Evolutionary conservation across 1,140 invertebrate species (phyloP).

Genomic region (Meloidogyne floridensis): DNA sequence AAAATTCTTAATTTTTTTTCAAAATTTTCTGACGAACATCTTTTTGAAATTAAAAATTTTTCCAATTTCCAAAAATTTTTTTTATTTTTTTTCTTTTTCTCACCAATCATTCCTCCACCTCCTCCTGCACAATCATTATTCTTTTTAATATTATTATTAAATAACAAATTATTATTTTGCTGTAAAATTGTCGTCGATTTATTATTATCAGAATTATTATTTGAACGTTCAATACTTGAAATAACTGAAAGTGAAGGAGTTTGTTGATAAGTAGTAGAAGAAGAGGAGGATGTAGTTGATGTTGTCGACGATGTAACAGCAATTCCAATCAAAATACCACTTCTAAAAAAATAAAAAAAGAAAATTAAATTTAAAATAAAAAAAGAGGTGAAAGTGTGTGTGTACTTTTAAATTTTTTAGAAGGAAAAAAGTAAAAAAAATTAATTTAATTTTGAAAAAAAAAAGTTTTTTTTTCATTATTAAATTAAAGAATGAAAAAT

Average conservation of each 20-base stretch:
- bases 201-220: too few species aligned
- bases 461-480: too few species aligned
- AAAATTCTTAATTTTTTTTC: too few species aligned
- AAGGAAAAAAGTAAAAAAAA: too few species aligned
- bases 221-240: neutral
- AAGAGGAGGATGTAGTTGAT: neutral
- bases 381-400: neutral
- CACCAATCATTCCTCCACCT: neutral
- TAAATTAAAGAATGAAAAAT: too few species aligned
- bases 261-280: slow-evolving; percentile 1
- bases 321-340: slow-evolving; percentile 9
- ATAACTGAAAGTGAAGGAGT: neutral
- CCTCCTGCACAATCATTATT: neutral
- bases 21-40: too few species aligned
- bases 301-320: neutral
- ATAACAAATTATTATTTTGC: neutral
- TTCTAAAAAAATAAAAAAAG: neutral
- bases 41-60: too few species aligned
- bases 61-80: neutral
- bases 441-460: too few species aligned
- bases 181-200: too few species aligned
- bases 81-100: neutral
- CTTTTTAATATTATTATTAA: neutral
- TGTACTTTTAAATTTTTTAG: neutral
- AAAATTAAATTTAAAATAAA: neutral